Evolutionary conservation across 2,113 vertebrate species (phyloP).

Genomic region (Podilymbus podiceps): DNA sequence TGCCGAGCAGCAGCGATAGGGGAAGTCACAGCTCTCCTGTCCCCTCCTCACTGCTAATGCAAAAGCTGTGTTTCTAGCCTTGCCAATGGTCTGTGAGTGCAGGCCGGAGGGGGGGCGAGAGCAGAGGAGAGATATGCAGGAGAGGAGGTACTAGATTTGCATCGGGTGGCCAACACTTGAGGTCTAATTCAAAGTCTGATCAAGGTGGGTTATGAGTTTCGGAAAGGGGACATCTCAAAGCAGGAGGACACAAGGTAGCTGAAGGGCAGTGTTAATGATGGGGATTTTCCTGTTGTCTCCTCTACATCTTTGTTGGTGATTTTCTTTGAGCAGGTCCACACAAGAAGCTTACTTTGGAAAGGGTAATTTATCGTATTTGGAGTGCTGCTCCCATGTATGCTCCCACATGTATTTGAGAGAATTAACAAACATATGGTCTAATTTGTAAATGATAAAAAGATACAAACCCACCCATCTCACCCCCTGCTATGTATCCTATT

Average conservation of each 20-base stretch:
- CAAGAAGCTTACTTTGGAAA: not conserved
- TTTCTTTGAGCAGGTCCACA: not conserved
- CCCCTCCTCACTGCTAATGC: not conserved
- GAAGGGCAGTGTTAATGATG: not conserved
- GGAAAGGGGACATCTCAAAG: not conserved
- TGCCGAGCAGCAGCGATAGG: not conserved
- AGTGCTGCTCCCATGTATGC: not conserved
- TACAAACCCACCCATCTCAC: not conserved
- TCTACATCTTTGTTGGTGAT: not conserved
- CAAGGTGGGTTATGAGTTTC: not conserved
- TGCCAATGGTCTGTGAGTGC: not conserved
- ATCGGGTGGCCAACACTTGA: not conserved
- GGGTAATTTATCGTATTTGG: not conserved
- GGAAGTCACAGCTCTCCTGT: not conserved
- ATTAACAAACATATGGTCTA: not conserved
- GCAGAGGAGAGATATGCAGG: not conserved
- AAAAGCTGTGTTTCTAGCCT: not conserved
- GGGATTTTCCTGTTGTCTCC: not conserved
- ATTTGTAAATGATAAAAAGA: not conserved
- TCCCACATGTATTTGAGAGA: not conserved
- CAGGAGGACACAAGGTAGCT: not conserved
- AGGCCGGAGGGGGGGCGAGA: fast-evolving
- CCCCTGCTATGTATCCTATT: not conserved
- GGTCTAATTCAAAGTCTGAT: not conserved
- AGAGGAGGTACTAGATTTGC: not conserved